These are phyloP conservation scores for Bubo bubo DNA, from an alignment of 2,113 vertebrate species.

Conservation along the genomic window DNA sequence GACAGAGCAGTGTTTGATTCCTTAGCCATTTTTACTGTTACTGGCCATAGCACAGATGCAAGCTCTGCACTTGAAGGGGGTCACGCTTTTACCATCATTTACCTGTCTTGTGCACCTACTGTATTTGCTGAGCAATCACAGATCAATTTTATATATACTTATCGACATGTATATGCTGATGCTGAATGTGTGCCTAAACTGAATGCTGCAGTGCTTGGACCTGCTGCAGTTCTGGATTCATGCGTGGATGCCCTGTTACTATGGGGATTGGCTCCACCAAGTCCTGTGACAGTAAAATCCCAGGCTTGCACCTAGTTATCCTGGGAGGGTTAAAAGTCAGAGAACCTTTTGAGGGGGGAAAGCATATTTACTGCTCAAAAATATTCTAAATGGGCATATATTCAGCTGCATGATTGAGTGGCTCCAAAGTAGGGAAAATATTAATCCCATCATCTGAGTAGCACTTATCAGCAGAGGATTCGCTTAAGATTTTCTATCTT, in stretches of 20 bases:
- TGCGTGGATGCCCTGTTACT: neutral
- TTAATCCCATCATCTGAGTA: conserved; percentile 41
- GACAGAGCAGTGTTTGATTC: neutral
- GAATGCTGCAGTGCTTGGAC: neutral
- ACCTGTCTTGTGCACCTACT: neutral
- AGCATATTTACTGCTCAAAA: neutral
- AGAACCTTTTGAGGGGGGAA: neutral
- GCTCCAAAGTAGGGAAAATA: neutral
- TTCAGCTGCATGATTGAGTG: conserved; percentile 6
- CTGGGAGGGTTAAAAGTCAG: conserved; percentile 41
- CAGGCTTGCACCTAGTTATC: neutral
- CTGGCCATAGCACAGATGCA: rapidly evolving
- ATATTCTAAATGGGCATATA: conserved; percentile 18
- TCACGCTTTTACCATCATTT: neutral
- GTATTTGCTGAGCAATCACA: neutral
- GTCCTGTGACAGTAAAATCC: neutral
- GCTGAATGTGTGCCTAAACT: neutral
- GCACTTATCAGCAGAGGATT: conserved; percentile 44
- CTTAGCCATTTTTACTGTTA: neutral
- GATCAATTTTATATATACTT: neutral
- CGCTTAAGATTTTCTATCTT: conserved; percentile 37
- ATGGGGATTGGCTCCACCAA: neutral
- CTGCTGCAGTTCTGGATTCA: conserved; percentile 4
- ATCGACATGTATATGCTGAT: neutral
- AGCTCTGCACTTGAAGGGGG: neutral